A percentile compares a stretch with the other conserved stretches of the same genome.
Evolutionary conservation across 2,797 vertebrate species (phyloP).

Genomic region (Echiichthys vipera): DNA sequence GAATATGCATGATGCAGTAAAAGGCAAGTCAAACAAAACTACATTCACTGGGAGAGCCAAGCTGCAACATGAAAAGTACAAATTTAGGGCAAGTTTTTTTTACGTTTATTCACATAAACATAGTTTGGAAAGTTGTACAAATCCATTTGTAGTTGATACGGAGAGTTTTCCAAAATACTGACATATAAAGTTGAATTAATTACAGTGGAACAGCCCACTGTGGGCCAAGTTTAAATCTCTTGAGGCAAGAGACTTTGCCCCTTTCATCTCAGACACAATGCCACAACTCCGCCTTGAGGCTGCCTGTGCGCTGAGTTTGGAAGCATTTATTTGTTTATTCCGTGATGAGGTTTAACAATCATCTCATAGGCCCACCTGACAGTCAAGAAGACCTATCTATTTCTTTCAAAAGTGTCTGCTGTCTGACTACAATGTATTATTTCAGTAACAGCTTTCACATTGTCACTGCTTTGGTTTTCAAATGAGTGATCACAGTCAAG

Average conservation of each 20-base stretch:
- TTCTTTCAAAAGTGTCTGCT: conserved; percentile 46
- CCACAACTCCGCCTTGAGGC: conserved; percentile 70
- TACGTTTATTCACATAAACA: conserved; percentile 58
- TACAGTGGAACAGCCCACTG: conserved; percentile 64
- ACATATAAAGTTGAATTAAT: conserved; percentile 69
- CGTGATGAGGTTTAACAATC: conserved; percentile 74
- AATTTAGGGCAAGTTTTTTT: conserved; percentile 39
- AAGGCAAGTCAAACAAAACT: conserved; percentile 54
- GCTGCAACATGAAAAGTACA: conserved; percentile 44
- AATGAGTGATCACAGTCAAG: conserved; percentile 57
- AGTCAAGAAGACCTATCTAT: conserved; percentile 44
- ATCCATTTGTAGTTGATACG: conserved; percentile 46
- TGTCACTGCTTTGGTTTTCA: conserved; percentile 53
- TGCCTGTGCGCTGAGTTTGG: conserved; percentile 54
- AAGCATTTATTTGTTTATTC: conserved; percentile 73
- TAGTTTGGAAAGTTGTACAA: conserved; percentile 68
- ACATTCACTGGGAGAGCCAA: conserved; percentile 28
- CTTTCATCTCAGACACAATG: conserved; percentile 79
- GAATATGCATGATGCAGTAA: conserved; percentile 67
- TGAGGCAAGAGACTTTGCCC: conserved; percentile 68
- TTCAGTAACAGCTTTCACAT: conserved; percentile 53
- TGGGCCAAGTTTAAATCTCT: conserved; percentile 73
- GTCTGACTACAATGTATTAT: conserved; percentile 49
- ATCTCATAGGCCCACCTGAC: conserved; percentile 50
- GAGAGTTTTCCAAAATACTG: conserved; percentile 57